A percentile compares a stretch with the other conserved stretches of the same genome.
These are phyloP conservation scores for Chaetoderma sp. DNA, from an alignment of 2,888 invertebrate genomes.

Conservation along the genomic window DNA sequence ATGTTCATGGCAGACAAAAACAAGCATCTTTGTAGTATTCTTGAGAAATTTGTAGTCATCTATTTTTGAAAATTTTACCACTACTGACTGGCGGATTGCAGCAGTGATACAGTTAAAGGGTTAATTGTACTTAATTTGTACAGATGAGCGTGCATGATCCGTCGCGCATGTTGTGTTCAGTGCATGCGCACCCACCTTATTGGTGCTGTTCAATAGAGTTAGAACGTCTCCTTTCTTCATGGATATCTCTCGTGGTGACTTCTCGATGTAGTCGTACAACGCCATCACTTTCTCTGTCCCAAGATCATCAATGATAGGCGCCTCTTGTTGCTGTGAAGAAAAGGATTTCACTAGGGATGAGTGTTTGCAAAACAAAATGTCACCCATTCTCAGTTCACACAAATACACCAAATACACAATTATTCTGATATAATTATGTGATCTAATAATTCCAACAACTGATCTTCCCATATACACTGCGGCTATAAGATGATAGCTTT, in stretches of 20 bases:
- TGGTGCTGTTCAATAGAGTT: conserved; percentile 96
- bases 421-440: background rate
- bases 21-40: too few species aligned
- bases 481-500: too few species aligned
- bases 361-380: background rate
- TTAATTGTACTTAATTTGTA: too few species aligned
- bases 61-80: too few species aligned
- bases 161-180: too few species aligned
- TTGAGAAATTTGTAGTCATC: too few species aligned
- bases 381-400: background rate
- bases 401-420: background rate
- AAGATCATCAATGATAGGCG: conserved; percentile 92
- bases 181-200: conserved; percentile 77
- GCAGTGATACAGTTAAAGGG: too few species aligned
- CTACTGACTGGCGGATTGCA: too few species aligned
- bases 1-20: too few species aligned
- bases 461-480: too few species aligned
- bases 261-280: conserved; percentile 97
- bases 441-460: background rate
- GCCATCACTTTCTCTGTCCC: conserved; percentile 99
- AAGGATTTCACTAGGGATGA: too few species aligned
- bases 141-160: too few species aligned
- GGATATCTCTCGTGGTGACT: conserved; percentile 97
- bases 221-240: conserved; percentile 99
- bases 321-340: conserved; percentile 88